Evolutionary conservation across 1,140 invertebrate genomes (phyloP), one percentile per base, ranked within the genome.

Genomic region (Saccostrea glomerata): DNA sequence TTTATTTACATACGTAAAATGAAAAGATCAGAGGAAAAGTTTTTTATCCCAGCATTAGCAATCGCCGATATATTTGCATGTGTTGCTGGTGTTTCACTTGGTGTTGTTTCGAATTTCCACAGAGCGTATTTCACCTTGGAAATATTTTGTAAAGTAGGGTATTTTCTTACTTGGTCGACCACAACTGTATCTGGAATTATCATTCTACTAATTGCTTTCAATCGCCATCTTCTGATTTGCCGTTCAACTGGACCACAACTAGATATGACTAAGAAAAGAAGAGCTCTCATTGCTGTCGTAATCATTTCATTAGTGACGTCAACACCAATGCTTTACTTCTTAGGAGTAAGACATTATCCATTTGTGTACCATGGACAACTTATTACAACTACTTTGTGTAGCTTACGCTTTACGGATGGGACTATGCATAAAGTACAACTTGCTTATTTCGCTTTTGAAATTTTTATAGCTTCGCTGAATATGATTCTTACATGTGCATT

Each of bases 41-140:
- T 40, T 77, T 77, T 77, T 25, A 86, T 86, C n/a, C 85, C 85
- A 17, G 20, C 73, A 5, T 47, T 86, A 30, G 85, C 85, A 0
- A 12, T 23, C 6, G 63, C 85, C n/a, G 63, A 86, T 47, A 20
- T 86, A 9, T 70, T 86, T 17, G 85, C 85, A n/a, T 70, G 30
- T 47, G 0, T 73, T 17, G 3, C 70, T 15, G 63, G 85, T 7
- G 40, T 47, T 47, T 13, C 11, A 23, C 17, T 70, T 1, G 36
- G 60, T 7, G 36, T 86, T 12, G 30, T 55, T n/a, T 86, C 55
- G 15, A 85, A 85, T 60, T 85, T 63, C 17, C 58, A 85, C 15
- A 47, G 60, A 36, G 30, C 23, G 20, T 11, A 66, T 36, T 85
- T 40, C 11, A 63, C 58, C 2, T 23, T 63, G 5, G 84, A 60